Evolutionary conservation across 2,888 invertebrate species (phyloP), one percentile per base, ranked within the genome.

Genomic region (Drosophila vallismaia): DNA sequence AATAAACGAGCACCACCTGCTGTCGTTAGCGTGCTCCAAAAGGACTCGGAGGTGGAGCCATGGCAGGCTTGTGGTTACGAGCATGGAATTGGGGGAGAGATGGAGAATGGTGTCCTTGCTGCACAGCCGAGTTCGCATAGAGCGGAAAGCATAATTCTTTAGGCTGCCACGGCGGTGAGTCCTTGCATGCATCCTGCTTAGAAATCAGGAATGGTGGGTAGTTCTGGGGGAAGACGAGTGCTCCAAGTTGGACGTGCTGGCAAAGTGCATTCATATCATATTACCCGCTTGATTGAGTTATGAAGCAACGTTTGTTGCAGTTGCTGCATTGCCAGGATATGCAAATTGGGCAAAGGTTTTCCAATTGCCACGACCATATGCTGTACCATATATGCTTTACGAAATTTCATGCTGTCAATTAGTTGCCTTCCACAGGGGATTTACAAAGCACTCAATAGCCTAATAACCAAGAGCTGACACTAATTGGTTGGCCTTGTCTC

Each of bases 1-100:
- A 83, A 83, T 83, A 86, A 84, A 81, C 73, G 74, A 86, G 78
- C 81, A 76, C 82, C 82, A 83, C 82, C 82, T 83, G 86, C 82
- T 84, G 84, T 74, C 76, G 76, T 74, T 84, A 76, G 81, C 86
- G 76, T 80, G 79, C n/a, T 46, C 45, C 31, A 46, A 28, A 14
- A 46, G 46, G 33, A 26, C 29, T 1, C 24, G 38, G 7, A 49
- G 60, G 31, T 51, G 57, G 36, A 66, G 56, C 26, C 50, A 38
- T 46, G 26, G 36, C 14, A 48, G 44, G 48, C 40, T 42, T 42
- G 40, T 19, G 40, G 40, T 42, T 42, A 1, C 8, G 40, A 6
- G 14, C 14, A 19, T 42, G 40, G 14, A 19, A 19, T 42, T 19
- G 19, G 40, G 19, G 7, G 7, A 42, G 19, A 12, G 5, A 12